Percentiles rank a stretch among this genome's conserved stretches.
These are phyloP conservation scores for Trissolcus basalis DNA, from an alignment of 1,140 invertebrate species.

Conservation along the genomic window DNA sequence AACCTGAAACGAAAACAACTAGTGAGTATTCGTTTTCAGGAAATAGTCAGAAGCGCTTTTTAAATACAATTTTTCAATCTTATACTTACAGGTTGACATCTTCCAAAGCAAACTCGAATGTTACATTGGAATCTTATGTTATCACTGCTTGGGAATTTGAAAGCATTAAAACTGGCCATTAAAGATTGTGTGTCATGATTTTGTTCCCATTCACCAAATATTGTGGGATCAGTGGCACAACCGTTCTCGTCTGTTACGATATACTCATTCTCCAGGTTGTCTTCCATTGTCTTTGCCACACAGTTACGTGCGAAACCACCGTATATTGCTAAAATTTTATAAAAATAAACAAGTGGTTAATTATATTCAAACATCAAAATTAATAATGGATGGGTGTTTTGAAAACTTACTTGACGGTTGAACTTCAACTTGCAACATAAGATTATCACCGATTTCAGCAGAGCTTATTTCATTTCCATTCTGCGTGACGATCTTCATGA, in stretches of 20 bases:
- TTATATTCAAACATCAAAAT: background rate
- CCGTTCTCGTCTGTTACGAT: constrained; percentile 95
- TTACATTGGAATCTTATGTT: constrained; percentile 97
- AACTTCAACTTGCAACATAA: constrained; percentile 94
- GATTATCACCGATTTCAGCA: constrained; percentile 93
- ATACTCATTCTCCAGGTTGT: constrained; percentile 92
- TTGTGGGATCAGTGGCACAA: constrained; percentile 92
- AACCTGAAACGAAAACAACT: constrained; percentile 77
- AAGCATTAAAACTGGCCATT: constrained; percentile 92
- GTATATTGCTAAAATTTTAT: constrained; percentile 86
- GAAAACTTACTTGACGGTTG: constrained; percentile 87
- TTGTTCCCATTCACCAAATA: constrained; percentile 95
- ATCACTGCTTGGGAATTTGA: constrained; percentile 96
- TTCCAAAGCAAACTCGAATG: constrained; percentile 95
- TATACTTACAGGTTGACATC: constrained; percentile 88
- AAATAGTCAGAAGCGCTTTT: too few relatives aligned
- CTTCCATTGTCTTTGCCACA: constrained; percentile 93
- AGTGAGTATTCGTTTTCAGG: background rate
- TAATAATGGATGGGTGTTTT: background rate
- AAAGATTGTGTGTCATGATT: constrained; percentile 88
- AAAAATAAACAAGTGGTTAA: constrained; percentile 3
- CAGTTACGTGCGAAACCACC: constrained; percentile 95
- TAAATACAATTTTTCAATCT: background rate
- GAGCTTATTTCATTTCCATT: constrained; percentile 91
- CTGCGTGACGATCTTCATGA: constrained; percentile 92